These are phyloP conservation scores for Trachymyrmex septentrionalis DNA, from an alignment of 1,140 invertebrate species.

Conservation along the genomic window DNA sequence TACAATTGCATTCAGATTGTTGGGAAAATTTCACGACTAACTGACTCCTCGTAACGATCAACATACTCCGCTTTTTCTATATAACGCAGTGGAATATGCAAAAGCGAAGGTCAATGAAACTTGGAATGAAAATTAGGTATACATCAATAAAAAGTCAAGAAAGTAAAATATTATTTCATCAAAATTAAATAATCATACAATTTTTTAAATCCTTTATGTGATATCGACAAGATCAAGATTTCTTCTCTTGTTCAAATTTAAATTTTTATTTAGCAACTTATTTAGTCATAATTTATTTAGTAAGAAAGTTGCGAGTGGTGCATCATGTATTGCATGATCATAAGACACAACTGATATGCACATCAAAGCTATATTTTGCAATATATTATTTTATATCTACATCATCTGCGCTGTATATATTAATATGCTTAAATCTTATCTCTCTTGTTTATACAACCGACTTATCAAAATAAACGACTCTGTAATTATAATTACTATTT, in stretches of 20 bases:
- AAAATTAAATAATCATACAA: not conserved
- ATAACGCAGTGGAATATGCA: constrained; percentile 2
- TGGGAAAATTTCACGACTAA: constrained; percentile 50
- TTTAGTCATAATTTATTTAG: constrained; percentile 4
- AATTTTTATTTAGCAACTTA: no score
- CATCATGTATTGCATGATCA: not conserved
- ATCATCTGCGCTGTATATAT: not conserved
- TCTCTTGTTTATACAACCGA: not conserved
- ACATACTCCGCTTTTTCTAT: constrained; percentile 2
- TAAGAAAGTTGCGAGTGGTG: not conserved
- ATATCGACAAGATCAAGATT: not conserved
- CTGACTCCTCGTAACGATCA: not conserved
- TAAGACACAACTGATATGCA: not conserved
- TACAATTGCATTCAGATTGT: constrained; percentile 50
- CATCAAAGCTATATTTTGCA: not conserved
- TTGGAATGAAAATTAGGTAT: constrained; percentile 20
- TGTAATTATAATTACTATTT: constrained; percentile 31
- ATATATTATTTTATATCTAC: not conserved
- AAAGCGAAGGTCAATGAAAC: constrained; percentile 41
- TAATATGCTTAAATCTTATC: constrained; percentile 25
- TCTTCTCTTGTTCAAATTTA: not conserved
- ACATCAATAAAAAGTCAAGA: not conserved
- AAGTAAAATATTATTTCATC: not conserved
- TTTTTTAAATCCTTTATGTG: not conserved
- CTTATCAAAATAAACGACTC: not conserved